These are phyloP conservation scores for Leptestheria dahalacensis DNA, from an alignment of 1,140 invertebrate genomes.

Conservation along the genomic window DNA sequence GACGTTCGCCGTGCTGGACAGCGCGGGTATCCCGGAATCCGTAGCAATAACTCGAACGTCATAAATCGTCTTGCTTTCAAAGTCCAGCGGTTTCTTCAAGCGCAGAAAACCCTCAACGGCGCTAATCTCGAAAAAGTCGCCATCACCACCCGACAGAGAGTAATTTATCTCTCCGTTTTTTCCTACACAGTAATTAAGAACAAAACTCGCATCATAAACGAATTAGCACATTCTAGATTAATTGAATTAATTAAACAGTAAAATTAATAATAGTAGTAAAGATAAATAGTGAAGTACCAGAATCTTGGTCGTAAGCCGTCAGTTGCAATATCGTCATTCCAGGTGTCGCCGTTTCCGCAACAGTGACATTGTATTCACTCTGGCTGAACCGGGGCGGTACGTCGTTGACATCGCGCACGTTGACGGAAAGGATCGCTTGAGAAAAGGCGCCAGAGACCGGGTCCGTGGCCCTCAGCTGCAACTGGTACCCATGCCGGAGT, in stretches of 20 bases:
- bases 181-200: slow-evolving; percentile 47
- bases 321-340: slow-evolving; percentile 30
- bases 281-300: slow-evolving; percentile 58
- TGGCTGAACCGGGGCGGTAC: slow-evolving; percentile 67
- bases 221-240: no score
- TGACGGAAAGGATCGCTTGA: slow-evolving; percentile 51
- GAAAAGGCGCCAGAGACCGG: slow-evolving; percentile 27
- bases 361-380: slow-evolving; percentile 56
- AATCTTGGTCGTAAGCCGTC: slow-evolving; percentile 31
- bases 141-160: slow-evolving; percentile 3
- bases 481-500: not conserved
- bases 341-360: slow-evolving; percentile 65
- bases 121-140: slow-evolving; percentile 38
- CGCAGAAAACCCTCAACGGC: slow-evolving; percentile 59
- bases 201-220: no score
- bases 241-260: slow-evolving; percentile 60
- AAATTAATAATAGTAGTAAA: slow-evolving; percentile 64
- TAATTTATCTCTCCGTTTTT: slow-evolving; percentile 35
- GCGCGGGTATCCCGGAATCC: slow-evolving; percentile 62
- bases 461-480: not conserved
- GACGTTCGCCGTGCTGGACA: slow-evolving; percentile 50
- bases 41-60: slow-evolving; percentile 69
- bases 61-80: slow-evolving; percentile 60
- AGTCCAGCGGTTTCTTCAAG: slow-evolving; percentile 73
- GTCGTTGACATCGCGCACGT: slow-evolving; percentile 58